A percentile compares a stretch with the other conserved stretches of the same genome.
These are phyloP conservation scores for Himalopsyche anomala DNA, from an alignment of 2,888 invertebrate species.

Conservation along the genomic window DNA sequence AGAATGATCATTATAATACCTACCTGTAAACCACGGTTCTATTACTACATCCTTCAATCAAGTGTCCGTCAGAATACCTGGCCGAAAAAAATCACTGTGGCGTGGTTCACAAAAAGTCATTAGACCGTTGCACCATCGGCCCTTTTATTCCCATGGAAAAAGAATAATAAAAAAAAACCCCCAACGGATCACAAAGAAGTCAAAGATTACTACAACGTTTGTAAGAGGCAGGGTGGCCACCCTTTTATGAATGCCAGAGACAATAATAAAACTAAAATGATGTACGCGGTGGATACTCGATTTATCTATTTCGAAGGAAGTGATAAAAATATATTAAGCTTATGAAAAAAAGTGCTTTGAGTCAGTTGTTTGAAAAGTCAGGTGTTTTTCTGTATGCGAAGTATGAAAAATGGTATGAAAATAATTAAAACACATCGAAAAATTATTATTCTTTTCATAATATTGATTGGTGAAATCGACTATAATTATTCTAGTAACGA, in stretches of 20 bases:
- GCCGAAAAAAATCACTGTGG: background rate
- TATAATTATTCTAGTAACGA: no score
- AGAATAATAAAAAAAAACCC: background rate
- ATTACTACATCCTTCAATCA: constrained; percentile 13
- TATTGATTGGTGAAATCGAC: no score
- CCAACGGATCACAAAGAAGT: constrained; percentile 10
- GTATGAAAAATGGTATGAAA: no score
- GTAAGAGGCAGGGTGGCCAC: background rate
- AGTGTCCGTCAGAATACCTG: constrained; percentile 21
- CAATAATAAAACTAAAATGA: no score
- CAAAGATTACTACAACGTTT: background rate
- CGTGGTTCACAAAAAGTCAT: constrained; percentile 7
- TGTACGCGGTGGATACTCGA: no score
- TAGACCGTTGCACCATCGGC: constrained; percentile 9
- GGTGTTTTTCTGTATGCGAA: no score
- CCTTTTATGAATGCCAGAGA: background rate
- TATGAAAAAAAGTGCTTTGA: no score
- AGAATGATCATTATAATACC: background rate
- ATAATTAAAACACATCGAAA: no score
- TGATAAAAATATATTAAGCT: no score
- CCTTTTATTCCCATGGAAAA: constrained; percentile 9
- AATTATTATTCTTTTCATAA: no score
- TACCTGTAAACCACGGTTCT: background rate
- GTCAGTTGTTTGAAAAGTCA: no score
- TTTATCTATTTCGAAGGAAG: no score